Conservation (phyloP, 2,888 invertebrate genomes). For the Branchellion lobata region DNA sequence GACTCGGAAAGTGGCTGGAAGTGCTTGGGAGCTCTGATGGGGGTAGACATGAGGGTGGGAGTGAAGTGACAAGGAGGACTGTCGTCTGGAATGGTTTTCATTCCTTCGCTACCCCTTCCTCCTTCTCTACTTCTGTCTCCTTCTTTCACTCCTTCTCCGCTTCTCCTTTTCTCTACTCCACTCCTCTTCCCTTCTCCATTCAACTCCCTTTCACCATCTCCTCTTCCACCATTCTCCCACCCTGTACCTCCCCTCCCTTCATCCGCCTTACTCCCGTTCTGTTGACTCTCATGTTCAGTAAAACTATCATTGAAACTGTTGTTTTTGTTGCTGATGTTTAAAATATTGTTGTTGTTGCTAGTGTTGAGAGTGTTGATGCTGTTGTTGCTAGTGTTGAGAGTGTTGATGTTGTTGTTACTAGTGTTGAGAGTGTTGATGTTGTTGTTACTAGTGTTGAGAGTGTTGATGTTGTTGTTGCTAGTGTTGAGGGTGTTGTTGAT, state of each 20-base stretch:
- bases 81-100: too few species aligned
- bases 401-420: neutral
- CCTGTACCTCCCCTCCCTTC: too few species aligned
- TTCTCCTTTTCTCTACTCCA: too few species aligned
- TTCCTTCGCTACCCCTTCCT: slow-evolving; percentile 2
- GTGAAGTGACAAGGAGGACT: neutral
- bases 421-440: neutral
- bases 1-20: slow-evolving; percentile 32
- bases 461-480: neutral
- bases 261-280: neutral
- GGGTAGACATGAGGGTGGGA: slow-evolving; percentile 21
- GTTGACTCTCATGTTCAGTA: too few species aligned
- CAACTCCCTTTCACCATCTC: neutral
- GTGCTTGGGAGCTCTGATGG: slow-evolving; percentile 19
- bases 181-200: neutral
- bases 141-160: too few species aligned
- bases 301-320: neutral
- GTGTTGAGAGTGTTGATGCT: neutral
- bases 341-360: neutral
- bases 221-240: neutral
- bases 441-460: neutral
- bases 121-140: too few species aligned
- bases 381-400: neutral
- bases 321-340: neutral
- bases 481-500: neutral